phyloP scores from a whole-genome alignment of 2,888 invertebrate species.

The Peribatodes rhomboidaria region DNA sequence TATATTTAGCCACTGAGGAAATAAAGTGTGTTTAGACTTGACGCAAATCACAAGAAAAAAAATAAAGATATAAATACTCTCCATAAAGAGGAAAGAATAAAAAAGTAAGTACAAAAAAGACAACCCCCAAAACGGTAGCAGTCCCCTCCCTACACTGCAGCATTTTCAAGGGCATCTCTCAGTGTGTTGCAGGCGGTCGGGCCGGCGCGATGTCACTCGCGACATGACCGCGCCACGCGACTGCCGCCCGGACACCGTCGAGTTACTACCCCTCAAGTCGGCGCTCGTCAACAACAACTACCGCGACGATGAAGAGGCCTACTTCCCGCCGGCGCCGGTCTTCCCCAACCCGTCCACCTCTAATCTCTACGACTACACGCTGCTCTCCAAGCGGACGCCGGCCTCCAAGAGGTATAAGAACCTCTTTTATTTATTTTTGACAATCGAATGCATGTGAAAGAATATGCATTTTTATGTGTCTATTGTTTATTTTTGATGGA shows the following conservation, averaged over 20 bases:
- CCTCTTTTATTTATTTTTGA: constrained; percentile 46
- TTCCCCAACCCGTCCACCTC: constrained; percentile 74
- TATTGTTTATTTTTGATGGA: background rate
- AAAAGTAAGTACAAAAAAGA: background rate
- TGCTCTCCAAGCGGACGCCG: constrained; percentile 82
- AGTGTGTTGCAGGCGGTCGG: constrained; percentile 69
- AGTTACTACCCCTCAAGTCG: constrained; percentile 79
- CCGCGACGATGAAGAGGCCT: constrained; percentile 78
- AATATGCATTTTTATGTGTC: background rate
- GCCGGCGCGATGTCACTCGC: constrained; percentile 66
- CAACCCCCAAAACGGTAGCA: background rate
- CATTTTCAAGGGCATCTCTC: constrained; percentile 73
- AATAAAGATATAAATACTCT: too few species aligned
- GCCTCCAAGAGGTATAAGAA: constrained; percentile 79
- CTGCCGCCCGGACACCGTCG: constrained; percentile 74
- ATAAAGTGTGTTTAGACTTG: too few species aligned
- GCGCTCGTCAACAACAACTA: constrained; percentile 78
- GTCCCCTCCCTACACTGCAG: constrained; percentile 64
- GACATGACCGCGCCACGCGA: constrained; percentile 78
- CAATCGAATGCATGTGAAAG: background rate
- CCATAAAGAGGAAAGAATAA: background rate
- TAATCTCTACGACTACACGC: constrained; percentile 75
- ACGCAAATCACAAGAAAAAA: too few species aligned
- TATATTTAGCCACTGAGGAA: too few species aligned
- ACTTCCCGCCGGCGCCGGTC: constrained; percentile 71